Conservation (phyloP, 2,888 invertebrate species). For the Seira musarum region DNA sequence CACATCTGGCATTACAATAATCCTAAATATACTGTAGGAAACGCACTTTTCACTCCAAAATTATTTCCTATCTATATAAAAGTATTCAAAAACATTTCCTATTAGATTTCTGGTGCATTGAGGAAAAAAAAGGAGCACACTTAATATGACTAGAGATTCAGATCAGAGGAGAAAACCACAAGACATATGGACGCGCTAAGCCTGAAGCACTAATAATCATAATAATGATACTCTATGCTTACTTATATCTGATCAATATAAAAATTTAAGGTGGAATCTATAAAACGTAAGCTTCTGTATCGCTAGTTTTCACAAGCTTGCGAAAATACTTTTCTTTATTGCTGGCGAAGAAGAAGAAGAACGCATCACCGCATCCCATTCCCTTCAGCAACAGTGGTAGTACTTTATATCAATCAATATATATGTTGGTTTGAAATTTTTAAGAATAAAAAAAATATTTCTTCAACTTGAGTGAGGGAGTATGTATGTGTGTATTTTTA, state of each 20-base stretch:
- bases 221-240: background rate
- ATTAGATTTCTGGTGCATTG: background rate
- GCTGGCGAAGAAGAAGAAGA: background rate
- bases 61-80: constrained; percentile 5
- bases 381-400: background rate
- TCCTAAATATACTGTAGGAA: constrained; percentile 3
- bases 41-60: constrained; percentile 7
- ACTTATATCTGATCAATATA: constrained; percentile 6
- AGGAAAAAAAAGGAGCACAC: background rate
- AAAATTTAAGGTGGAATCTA: background rate
- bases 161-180: background rate
- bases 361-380: constrained; percentile 2
- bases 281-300: background rate
- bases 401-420: too few relatives aligned
- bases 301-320: background rate
- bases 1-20: constrained; percentile 28
- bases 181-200: background rate
- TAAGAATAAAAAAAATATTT: background rate
- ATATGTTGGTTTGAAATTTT: background rate
- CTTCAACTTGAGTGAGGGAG: background rate
- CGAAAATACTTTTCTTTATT: constrained; percentile 10
- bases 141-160: too few relatives aligned
- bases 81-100: too few relatives aligned
- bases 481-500: background rate
- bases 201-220: background rate